phyloP scores from a whole-genome alignment of 2,797 vertebrate genomes.

The Calcarius lapponicus region DNA sequence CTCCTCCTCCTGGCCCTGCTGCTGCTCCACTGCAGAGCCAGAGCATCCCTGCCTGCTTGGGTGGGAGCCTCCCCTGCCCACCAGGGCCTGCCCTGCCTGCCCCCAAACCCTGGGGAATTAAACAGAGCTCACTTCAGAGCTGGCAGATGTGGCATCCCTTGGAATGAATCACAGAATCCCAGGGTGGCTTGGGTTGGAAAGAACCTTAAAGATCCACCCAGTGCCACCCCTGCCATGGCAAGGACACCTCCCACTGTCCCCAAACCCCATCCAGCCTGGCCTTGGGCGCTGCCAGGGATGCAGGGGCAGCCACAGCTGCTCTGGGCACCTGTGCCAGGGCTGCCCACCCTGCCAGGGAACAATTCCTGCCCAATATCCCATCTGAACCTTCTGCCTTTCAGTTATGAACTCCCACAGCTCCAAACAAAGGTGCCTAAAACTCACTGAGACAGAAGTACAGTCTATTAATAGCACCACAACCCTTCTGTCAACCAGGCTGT shows the following conservation, averaged over 20 bases:
- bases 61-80: background rate
- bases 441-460: background rate
- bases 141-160: background rate
- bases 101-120: background rate
- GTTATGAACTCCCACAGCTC: background rate
- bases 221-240: background rate
- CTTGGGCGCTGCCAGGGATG: background rate
- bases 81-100: background rate
- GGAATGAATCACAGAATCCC: background rate
- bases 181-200: fast-evolving
- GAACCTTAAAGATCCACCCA: background rate
- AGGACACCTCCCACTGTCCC: background rate
- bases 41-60: conserved; percentile 21
- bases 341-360: fast-evolving
- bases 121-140: background rate
- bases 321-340: background rate
- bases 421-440: background rate
- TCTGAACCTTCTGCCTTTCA: background rate
- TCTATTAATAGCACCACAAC: background rate
- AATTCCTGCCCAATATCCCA: background rate
- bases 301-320: background rate
- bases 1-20: background rate
- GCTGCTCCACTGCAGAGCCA: conserved; percentile 34
- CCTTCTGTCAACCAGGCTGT: background rate
- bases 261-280: background rate